phyloP scores from a whole-genome alignment of 64 coral and sea anemone species.

The Montipora sp. region DNA sequence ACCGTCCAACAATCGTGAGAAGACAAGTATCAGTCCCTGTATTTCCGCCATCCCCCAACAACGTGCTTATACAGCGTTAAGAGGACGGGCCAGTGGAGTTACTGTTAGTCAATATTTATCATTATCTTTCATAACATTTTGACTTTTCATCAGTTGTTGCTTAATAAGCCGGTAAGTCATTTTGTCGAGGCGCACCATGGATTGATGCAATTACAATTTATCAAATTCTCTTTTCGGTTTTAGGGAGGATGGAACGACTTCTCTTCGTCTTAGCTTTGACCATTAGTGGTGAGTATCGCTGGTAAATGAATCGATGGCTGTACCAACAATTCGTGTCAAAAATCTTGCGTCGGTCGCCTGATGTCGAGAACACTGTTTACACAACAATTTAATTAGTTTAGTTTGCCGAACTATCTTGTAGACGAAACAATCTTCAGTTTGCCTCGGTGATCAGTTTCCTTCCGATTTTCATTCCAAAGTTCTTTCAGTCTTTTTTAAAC shows the following conservation, averaged over 20 bases:
- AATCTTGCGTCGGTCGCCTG: neutral
- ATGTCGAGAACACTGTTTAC: neutral
- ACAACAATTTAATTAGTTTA: constrained; percentile 9
- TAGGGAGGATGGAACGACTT: constrained; percentile 45
- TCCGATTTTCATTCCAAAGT: neutral
- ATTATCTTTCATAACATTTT: constrained; percentile 43
- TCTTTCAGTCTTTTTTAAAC: no score
- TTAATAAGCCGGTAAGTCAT: neutral
- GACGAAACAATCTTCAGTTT: neutral
- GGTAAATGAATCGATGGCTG: no score
- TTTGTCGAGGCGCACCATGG: neutral
- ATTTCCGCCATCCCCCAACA: neutral
- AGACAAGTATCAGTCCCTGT: constrained; percentile 16
- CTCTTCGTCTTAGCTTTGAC: constrained; percentile 41
- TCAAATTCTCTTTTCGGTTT: neutral
- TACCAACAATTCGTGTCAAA: neutral
- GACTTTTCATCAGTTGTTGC: neutral
- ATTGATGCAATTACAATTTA: neutral
- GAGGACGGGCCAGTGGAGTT: constrained; percentile 24
- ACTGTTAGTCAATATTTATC: constrained; percentile 57
- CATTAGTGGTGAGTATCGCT: constrained; percentile 17
- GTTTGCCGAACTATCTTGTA: neutral
- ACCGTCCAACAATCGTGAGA: neutral
- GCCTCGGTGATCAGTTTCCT: neutral
- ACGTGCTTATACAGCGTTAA: constrained; percentile 51